phyloP scores from a whole-genome alignment of 2,888 invertebrate genomes.

The Pachliopta kotzebuea region DNA sequence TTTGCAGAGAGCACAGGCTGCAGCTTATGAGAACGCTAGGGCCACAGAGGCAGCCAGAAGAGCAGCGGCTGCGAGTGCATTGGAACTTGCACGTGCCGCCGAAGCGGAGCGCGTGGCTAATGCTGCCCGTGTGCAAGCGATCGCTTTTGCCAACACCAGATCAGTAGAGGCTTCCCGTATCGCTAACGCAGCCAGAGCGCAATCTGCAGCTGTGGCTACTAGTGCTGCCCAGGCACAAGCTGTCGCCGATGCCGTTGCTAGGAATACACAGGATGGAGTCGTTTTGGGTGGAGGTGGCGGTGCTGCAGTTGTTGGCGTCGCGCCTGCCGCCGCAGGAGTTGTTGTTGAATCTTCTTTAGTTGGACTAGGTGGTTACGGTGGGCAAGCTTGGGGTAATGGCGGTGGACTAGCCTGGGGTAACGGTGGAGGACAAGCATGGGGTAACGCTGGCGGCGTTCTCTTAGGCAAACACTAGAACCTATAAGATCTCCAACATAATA shows the following conservation, averaged over 20 bases:
- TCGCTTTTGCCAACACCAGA: slow-evolving; percentile 68
- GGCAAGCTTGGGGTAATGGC: slow-evolving; percentile 18
- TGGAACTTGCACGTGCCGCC: slow-evolving; percentile 55
- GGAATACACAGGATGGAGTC: slow-evolving; percentile 56
- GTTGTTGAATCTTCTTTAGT: slow-evolving; percentile 28
- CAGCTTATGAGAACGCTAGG: slow-evolving; percentile 67
- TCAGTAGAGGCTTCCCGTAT: slow-evolving; percentile 70
- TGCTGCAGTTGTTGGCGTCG: slow-evolving; percentile 42
- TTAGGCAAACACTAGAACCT: slow-evolving; percentile 36
- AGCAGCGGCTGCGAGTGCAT: slow-evolving; percentile 55
- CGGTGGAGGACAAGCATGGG: slow-evolving; percentile 32
- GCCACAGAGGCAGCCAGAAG: slow-evolving; percentile 68
- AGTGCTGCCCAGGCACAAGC: slow-evolving; percentile 65
- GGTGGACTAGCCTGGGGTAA: slow-evolving; percentile 34
- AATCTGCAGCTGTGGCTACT: slow-evolving; percentile 59
- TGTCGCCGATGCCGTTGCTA: slow-evolving; percentile 59
- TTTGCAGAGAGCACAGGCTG: slow-evolving; percentile 70
- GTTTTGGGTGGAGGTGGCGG: slow-evolving; percentile 45
- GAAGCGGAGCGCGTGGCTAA: slow-evolving; percentile 66
- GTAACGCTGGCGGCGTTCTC: slow-evolving; percentile 32
- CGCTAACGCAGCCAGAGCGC: slow-evolving; percentile 59
- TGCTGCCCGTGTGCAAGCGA: slow-evolving; percentile 67
- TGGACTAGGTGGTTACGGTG: slow-evolving; percentile 26
- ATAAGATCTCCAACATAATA: slow-evolving; percentile 28
- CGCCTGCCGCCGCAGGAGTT: slow-evolving; percentile 36